Base-by-base conservation (phyloP, 2,113 vertebrate species). In the Leucopternis melanops region DNA sequence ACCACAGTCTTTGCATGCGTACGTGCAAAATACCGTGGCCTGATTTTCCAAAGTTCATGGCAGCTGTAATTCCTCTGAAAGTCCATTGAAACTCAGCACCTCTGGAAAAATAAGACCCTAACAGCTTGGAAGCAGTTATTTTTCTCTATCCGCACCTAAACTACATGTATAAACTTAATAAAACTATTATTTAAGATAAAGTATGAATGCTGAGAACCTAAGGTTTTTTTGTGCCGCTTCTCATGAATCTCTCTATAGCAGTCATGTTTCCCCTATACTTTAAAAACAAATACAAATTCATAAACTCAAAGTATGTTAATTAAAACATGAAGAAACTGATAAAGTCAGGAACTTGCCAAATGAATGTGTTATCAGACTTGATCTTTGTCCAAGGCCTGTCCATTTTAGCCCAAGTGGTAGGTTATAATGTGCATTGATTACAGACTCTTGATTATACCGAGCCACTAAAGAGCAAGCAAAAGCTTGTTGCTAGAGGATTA, bases 401-500 rank as follows among this genome's bases (percentile, higher is more conserved):
- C 40, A 7, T 73, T 82, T 72, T 42, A 91, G 83, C 91, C 87
- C 44, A 61, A 85, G 42, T 16, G 42, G 42, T 25, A 89, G 34
- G 32, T 88, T 96, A 89, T 81, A 91, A 96, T 62, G 91, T 66
- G 86, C 86, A 91, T 45, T 87, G 91, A 94, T 95, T 87, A 92
- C 58, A 77, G 74, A 32, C 81, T 86, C 65, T 50, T 82, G 79
- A 87, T 92, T 94, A 80, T 18, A 82, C 66, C 0, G 5, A 82
- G 71, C 23, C 81, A 80, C 78, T 62, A 80, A 81, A 94, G 78
- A 80, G 77, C 86, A 85, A 91, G 88, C 40, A 80, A 88, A 94
- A 85, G 84, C 89, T 95, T 92, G 59, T 75, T 94, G 89, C 84
- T 91, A n/a, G 62, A 95, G 92, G 83, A 89, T 94, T 96, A 91